These are phyloP conservation scores for Platysternon megacephalum DNA, from an alignment of 2,113 vertebrate genomes.

Conservation along the genomic window DNA sequence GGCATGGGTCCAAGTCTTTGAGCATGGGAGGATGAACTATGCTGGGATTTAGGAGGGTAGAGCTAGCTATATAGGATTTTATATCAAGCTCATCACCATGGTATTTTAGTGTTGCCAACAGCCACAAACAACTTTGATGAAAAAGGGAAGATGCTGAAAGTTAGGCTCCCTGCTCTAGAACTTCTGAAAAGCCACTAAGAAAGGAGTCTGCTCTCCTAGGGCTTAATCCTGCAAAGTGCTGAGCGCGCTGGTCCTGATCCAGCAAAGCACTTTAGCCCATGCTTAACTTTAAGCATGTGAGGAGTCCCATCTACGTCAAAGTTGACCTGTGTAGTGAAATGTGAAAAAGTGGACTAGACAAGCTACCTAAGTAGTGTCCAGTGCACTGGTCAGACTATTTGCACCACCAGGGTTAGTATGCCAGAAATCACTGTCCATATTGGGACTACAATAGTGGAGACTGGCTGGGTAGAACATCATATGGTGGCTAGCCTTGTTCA, in stretches of 20 bases:
- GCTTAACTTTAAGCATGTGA: not conserved
- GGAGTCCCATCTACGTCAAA: not conserved
- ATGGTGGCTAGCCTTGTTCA: not conserved
- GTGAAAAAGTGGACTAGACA: rapidly evolving
- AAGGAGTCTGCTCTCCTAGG: not conserved
- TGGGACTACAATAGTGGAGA: not conserved
- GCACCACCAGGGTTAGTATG: not conserved
- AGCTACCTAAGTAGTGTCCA: not conserved
- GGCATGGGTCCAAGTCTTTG: not conserved
- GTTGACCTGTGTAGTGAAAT: not conserved
- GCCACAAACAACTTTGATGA: not conserved
- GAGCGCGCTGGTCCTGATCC: not conserved
- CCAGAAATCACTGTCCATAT: not conserved
- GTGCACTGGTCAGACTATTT: not conserved
- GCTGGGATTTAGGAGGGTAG: not conserved
- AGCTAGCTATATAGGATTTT: not conserved
- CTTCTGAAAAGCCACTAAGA: not conserved
- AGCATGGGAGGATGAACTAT: not conserved
- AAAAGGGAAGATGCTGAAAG: not conserved
- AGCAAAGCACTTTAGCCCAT: not conserved
- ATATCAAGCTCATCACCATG: not conserved
- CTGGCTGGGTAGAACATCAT: not conserved
- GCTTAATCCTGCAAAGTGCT: rapidly evolving
- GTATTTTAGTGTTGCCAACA: not conserved
- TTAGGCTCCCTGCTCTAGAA: rapidly evolving